These are phyloP conservation scores for Galbula dea DNA, from an alignment of 2,113 vertebrate genomes.

Conservation along the genomic window DNA sequence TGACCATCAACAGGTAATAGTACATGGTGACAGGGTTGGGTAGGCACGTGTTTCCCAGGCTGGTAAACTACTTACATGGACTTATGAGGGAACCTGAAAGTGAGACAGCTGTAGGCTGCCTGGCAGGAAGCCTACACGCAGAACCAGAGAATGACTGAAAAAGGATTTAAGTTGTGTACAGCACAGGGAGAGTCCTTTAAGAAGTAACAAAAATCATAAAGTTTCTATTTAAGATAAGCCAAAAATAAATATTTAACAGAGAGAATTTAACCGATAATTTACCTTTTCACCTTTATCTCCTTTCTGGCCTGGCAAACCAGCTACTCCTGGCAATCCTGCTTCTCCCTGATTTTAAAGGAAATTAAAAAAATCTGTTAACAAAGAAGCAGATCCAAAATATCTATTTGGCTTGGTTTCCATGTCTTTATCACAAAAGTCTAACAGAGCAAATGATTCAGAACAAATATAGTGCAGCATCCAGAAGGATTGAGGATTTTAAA, in stretches of 20 bases:
- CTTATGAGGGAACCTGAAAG: not conserved
- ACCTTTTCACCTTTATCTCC: conserved; percentile 84
- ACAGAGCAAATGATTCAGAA: not conserved
- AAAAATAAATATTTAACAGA: not conserved
- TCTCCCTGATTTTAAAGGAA: conserved; percentile 78
- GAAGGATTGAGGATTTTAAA: not conserved
- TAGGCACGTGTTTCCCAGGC: not conserved
- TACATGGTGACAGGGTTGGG: not conserved
- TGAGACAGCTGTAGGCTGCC: not conserved
- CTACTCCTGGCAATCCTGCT: conserved; percentile 75
- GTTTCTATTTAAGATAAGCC: not conserved
- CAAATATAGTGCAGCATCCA: not conserved
- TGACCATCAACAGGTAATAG: not conserved
- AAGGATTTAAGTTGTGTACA: not conserved
- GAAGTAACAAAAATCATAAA: not conserved
- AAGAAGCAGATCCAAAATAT: not conserved
- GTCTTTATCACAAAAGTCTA: not conserved
- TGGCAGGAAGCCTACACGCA: accelerated
- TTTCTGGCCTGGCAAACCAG: conserved; percentile 79
- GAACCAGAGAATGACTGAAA: not conserved
- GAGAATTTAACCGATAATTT: not conserved
- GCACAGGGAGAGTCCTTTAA: not conserved
- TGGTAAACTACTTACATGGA: not conserved
- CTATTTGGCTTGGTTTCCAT: not conserved
- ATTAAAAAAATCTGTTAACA: not conserved